phyloP scores from a whole-genome alignment of 2,888 invertebrate genomes.

The Andrena trimmerana region DNA sequence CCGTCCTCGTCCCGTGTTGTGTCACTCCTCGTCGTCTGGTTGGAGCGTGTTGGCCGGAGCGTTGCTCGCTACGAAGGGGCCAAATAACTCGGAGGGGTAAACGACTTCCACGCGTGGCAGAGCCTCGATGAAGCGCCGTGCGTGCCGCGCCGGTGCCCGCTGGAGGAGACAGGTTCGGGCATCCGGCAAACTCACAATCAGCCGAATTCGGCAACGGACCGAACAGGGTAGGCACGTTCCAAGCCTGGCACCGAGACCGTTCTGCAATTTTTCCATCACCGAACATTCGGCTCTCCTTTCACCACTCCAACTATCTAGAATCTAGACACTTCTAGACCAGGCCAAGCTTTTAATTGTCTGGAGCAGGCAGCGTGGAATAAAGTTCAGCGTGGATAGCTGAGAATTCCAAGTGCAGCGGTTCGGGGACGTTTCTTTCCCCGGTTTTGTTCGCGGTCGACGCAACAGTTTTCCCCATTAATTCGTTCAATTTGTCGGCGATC shows the following conservation, averaged over 20 bases:
- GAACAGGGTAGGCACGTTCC: slow-evolving; percentile 4
- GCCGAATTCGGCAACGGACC: slow-evolving; percentile 38
- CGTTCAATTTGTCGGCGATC: slow-evolving; percentile 23
- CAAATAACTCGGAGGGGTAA: slow-evolving; percentile 81
- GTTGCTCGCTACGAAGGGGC: slow-evolving; percentile 64
- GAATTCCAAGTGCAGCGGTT: no score
- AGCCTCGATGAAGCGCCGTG: slow-evolving; percentile 68
- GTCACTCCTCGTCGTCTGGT: slow-evolving; percentile 53
- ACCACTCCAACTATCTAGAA: no score
- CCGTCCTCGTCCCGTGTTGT: slow-evolving; percentile 17
- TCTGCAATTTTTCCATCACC: not conserved
- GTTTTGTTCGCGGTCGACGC: slow-evolving; percentile 12
- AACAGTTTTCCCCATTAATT: slow-evolving; percentile 35
- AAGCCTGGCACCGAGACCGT: not conserved
- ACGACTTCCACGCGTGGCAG: slow-evolving; percentile 78
- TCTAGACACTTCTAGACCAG: not conserved
- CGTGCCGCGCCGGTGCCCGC: slow-evolving; percentile 29
- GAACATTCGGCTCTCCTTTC: no score
- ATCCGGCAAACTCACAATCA: slow-evolving; percentile 45
- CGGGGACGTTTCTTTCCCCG: not conserved
- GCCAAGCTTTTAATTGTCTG: not conserved
- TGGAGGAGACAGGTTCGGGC: slow-evolving; percentile 61
- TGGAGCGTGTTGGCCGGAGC: slow-evolving; percentile 45
- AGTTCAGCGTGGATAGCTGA: not conserved
- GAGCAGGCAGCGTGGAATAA: not conserved